Evolutionary conservation across 2,797 vertebrate genomes (phyloP), one percentile per base, ranked within the genome.

Genomic region (Thaleichthys pacificus): DNA sequence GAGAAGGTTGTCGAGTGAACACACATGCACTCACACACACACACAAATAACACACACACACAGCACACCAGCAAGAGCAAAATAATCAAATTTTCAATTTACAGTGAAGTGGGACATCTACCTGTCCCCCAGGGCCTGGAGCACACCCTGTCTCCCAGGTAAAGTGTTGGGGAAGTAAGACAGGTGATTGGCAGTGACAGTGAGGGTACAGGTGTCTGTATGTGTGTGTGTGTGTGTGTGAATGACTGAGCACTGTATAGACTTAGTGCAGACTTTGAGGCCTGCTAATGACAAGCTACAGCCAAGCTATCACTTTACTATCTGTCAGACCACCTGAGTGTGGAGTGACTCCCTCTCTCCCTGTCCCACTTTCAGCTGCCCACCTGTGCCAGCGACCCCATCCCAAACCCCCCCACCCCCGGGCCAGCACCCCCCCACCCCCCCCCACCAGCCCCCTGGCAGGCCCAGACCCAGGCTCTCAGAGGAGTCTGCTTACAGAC

Each of bases 31-130:
- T n/a, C n/a, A n/a, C n/a, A n/a, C n/a, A n/a, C n/a, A n/a, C n/a
- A n/a, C n/a, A n/a, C n/a, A n/a, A n/a, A 62, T 51, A 30, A 65
- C n/a, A 42, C 60, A 66, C 70, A 66, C 73, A 68, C 72, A 73
- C 57, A 47, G 22, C 57, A 64, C 30, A 87, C 78, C 81, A 82
- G 83, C 76, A 81, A 72, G 84, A 88, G 91, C 87, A 89, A 74
- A 61, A 94, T 87, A 80, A 85, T 88, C 86, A 83, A 84, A 79
- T 88, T 93, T 93, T 91, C 90, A 91, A 90, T 91, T 93, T 91
- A 90, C 88, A 90, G 89, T 86, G 77, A 80, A 91, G 89, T 90
- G 91, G 91, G 92, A 92, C 91, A 94, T 93, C 87, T 87, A 83
- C 85, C 66, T 76, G 17, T 22, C 84, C 88, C 87, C 83, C 26